phyloP scores from a whole-genome alignment of 2,888 invertebrate genomes.

The Ephialtes manifestator region DNA sequence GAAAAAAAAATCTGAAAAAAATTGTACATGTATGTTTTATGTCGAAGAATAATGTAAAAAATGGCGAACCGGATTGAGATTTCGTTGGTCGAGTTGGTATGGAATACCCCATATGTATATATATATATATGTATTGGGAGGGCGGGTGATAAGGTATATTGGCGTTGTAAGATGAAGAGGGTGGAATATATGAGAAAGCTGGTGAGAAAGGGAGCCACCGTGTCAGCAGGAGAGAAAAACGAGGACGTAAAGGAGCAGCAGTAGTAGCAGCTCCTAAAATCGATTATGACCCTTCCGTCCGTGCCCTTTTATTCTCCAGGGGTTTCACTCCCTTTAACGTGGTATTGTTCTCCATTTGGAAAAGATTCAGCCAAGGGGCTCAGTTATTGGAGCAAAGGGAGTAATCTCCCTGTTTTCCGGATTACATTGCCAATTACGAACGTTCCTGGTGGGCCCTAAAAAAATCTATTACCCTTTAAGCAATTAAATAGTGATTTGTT shows the following conservation, averaged over 20 bases:
- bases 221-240: slow-evolving; percentile 43
- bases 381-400: background rate
- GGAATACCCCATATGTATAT: background rate
- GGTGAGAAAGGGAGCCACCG: slow-evolving; percentile 29
- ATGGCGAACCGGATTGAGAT: too few species aligned
- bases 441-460: background rate
- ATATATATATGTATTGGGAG: background rate
- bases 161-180: slow-evolving; percentile 12
- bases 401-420: slow-evolving; percentile 14
- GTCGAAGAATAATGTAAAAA: too few species aligned
- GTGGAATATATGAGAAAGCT: slow-evolving; percentile 38
- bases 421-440: slow-evolving; percentile 21
- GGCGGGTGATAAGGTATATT: slow-evolving; percentile 22
- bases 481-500: slow-evolving; percentile 5
- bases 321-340: slow-evolving; percentile 41
- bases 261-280: slow-evolving; percentile 49
- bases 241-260: slow-evolving; percentile 18
- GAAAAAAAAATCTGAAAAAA: too few species aligned
- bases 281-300: slow-evolving; percentile 56
- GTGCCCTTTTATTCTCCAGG: slow-evolving; percentile 39
- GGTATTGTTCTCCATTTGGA: slow-evolving; percentile 37
- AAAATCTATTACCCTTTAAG: background rate
- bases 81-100: too few species aligned
- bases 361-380: slow-evolving; percentile 7
- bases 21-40: too few species aligned